Evolutionary conservation across 1,140 invertebrate species (phyloP), one percentile per base, ranked within the genome.

Genomic region (Pinna nobilis): DNA sequence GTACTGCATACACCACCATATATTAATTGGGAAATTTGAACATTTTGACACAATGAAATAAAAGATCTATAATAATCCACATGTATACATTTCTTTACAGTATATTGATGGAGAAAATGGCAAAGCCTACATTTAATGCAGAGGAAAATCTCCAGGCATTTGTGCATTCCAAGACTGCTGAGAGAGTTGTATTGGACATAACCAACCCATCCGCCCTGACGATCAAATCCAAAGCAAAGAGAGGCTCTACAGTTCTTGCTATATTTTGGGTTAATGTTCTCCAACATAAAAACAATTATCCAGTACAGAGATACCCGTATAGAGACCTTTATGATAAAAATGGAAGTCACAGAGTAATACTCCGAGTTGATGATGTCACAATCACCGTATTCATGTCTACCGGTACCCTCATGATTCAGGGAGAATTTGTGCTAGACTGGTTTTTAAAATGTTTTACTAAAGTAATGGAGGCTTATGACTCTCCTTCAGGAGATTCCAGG

Each of bases 381-480:
- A 35, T 83, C 5, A 80, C 80, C 30, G 76, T 81, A 32, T 82
- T 74, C 39, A 74, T 78, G 71, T 51, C 30, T 13, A 70, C 63
- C 23, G 82, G 82, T 15, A 78, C 74, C 9, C 51, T 83, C 23
- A 78, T 59, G 37, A 77, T 83, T 23, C 64, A 78, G 23, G 82
- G 82, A 13, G 35, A 51, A 15, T 82, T 74, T 73, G 76, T 78
- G 6, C 50, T 82, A 13, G 78, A 83, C n/a, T 83, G 82, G 82
- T 83, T 82, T 65, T 32, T 73, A 11, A 76, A 74, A 15, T 35
- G 70, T 30, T 82, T 83, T 39, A 37, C 35, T 11, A 69, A 64
- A 18, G 72, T 83, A 15, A 39, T 83, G 49, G 66, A 63, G n/a
- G 60, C 63, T 11, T 82, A 77, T 76, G 76, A 73, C 47, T 64